Base-by-base conservation (phyloP, 2,888 invertebrate genomes). In the Drosophila helvetica region DNA sequence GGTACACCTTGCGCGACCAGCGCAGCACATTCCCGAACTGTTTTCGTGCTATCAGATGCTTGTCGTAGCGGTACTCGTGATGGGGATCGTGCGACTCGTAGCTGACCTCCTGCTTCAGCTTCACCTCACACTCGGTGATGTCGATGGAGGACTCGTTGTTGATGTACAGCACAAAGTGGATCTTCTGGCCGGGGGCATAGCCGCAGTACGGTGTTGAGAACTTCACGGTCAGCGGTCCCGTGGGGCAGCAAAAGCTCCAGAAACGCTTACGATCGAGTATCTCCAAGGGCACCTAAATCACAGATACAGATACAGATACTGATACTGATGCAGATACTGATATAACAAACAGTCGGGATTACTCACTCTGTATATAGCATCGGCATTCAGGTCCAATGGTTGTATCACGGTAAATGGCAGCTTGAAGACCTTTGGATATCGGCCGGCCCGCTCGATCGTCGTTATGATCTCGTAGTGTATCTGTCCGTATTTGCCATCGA, bases 361-460 rank as follows among this genome's bases (percentile, higher is more conserved):
- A 79, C 92, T 92, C 92, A 96, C 96, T 92, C 93, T 94, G 65
- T 95, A 95, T 75, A 94, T 94, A 22, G 94, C 93, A 91, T 95
- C 95, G 74, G 94, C 93, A 92, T 97, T 98, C 77, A 98, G 93
- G 92, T 98, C 97, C 85, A 97, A 93, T 27, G 95, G 94, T 80
- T 96, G 95, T 75, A 96, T 94, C 45, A 98, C 95, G 57, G 96
- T 96, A 90, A 98, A 97, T 25, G 95, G 95, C 90, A 94, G 93
- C 92, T 96, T 96, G 30, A 95, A 94, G 75, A 96, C 95, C 88
- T 96, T 95, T 91, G 97, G 96, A 92, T 96, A 96, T 88, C 96
- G 96, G 95, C 96, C 96, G 42, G 97, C 96, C 30, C 96, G 93
- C 90, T 97, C 97, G 46, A 98, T 93, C 3, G 94, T 95, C 33